Evolutionary conservation across 2,113 vertebrate genomes (phyloP), one percentile per base, ranked within the genome.

Genomic region (Aythya baeri): DNA sequence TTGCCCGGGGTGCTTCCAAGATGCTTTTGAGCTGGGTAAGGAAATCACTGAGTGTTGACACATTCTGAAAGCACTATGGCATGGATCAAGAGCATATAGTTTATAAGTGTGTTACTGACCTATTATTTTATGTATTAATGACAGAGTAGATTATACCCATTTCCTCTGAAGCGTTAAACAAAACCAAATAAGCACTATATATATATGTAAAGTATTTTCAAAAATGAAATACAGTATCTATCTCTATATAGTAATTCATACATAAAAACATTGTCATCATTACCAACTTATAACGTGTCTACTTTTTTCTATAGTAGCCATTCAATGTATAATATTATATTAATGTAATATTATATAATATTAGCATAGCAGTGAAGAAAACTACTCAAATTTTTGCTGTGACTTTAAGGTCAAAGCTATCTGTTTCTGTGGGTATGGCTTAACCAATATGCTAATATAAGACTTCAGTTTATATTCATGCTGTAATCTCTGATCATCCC

Each of bases 11-110:
- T 95, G 91, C 94, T 94, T 97, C 96, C 96, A 91, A 95, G 96
- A 95, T 93, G 77, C 96, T 97, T 97, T 96, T 94, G 95, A 96
- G 93, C 86, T 97, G 93, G 94, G 94, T 96, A 97, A 96, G 96
- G 96, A 95, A 91, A 93, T 78, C 26, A 52, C 72, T 38, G 73
- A 96, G 94, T 89, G 95, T 94, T 96, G 86, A 96, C 91, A 88
- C 81, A 61, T 95, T 94, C 91, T 96, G 83, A 96, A 87, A 94
- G 93, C 91, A 92, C 92, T 96, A 58, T 97, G 93, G 86, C 89
- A 89, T 94, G 86, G 92, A 94, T 57, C 91, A 72, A 93, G 61
- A 92, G 36, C 44, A 23, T 50, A 59, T n/a, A 87, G 58, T 75
- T 65, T 70, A 72, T 44, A 61, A 90, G 91, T 91, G 23, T 92